Base-by-base conservation (phyloP, 2,797 vertebrate species). In the Chromis chromis region DNA sequence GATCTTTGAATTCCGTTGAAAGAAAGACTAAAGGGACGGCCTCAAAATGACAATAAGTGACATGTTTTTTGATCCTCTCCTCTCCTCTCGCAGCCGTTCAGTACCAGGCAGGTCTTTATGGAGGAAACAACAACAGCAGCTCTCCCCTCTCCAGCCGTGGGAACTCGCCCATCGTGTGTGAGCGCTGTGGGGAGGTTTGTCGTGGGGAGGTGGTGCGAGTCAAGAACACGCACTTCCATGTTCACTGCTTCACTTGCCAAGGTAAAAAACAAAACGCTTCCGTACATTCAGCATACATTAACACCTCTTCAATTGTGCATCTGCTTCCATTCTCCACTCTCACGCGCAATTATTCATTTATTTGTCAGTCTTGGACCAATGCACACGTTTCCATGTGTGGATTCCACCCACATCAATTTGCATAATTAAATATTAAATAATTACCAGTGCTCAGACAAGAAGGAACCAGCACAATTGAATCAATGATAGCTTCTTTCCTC, bases 221-320 rank as follows among this genome's bases (percentile, higher is more conserved):
- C 83, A 97, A 99, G 89, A 97, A 94, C 85, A 97, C 95, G 69
- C 97, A 99, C 91, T 99, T 99, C 90, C 98, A 99, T 52, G 94
- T 98, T 88, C 94, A 96, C 81, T 99, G 98, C 93, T 99, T 99
- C 95, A 99, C 96, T 87, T 99, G 98, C 89, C 96, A 99, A 96
- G 97, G 98, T 99, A 97, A 84, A 70, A 60, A 66, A 55, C 17
- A 55, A 52, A 39, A 54, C 42, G 1, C 48, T 13, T 4, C 17
- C 50, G 24, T 53, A 33, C 85, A 55, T 62, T 16, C 22, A 78
- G 11, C 70, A 52, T 42, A 57, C 33, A 5, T 21, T 27, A 36
- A 31, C 19, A 31, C 10, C 5, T n/a, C 28, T 25, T 44, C 42
- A 44, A n/a, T 12, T 12, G 3, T 1, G 11, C 42, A 44, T 57